Conservation (phyloP, 30 jellyfish, hydroid and myxozoan species). For the Cassiopea xamachana region DNA sequence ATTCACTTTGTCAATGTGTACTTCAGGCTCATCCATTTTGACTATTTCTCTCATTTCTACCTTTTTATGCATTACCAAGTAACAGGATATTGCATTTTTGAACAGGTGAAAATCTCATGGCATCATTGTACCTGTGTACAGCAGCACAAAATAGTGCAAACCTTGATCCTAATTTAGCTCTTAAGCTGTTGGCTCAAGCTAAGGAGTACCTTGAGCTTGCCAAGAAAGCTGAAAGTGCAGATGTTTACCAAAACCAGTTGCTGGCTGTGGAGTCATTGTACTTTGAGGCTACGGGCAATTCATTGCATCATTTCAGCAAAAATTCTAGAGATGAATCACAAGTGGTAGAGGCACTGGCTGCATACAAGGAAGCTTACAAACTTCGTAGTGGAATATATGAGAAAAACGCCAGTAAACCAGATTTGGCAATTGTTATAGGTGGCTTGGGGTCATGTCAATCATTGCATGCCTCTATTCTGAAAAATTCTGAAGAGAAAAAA, state of each 20-base stretch:
- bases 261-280: constrained; percentile 17
- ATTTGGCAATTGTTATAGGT: constrained; percentile 3
- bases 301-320: neutral
- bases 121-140: constrained; percentile 19
- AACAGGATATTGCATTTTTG: neutral
- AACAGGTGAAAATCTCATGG: constrained; percentile 4
- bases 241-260: neutral
- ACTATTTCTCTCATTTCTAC: no score
- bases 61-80: no score
- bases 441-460: constrained; percentile 33
- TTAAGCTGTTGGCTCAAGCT: constrained; percentile 9
- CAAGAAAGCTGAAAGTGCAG: neutral
- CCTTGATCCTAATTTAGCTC: constrained; percentile 8
- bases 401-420: neutral
- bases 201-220: neutral
- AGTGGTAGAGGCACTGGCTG: constrained; percentile 13
- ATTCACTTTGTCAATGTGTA: no score
- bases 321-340: constrained; percentile 10
- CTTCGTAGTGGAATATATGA: constrained; percentile 5
- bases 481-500: neutral
- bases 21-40: no score
- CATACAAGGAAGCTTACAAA: neutral
- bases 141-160: constrained; percentile 22
- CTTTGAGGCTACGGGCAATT: constrained; percentile 23
- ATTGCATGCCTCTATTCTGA: constrained; percentile 4